Conservation (phyloP, 37 sponge, comb jelly and placozoan species). For the Eunapius fragilis region DNA sequence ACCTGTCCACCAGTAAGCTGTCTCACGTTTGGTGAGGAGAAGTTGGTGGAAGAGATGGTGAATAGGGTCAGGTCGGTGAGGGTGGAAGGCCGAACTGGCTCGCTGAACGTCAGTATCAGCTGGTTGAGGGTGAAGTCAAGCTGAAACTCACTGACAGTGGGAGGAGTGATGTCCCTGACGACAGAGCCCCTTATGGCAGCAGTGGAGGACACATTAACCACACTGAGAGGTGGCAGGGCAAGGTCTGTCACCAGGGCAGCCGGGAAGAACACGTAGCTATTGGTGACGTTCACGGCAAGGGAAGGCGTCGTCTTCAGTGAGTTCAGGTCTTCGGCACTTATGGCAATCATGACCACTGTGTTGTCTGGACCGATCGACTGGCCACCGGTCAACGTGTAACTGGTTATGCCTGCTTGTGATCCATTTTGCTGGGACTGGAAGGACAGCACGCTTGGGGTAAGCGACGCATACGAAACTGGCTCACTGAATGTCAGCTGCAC, state of each 20-base stretch:
- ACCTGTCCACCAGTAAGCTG: constrained; percentile 67
- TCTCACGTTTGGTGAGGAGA: background rate
- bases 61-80: constrained; percentile 65
- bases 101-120: constrained; percentile 80
- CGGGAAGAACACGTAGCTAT: constrained; percentile 70
- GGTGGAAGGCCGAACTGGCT: constrained; percentile 76
- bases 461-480: constrained; percentile 59
- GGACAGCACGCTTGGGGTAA: constrained; percentile 33
- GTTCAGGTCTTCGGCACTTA: constrained; percentile 61
- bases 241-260: constrained; percentile 54
- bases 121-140: constrained; percentile 69
- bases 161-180: constrained; percentile 59
- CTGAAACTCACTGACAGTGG: constrained; percentile 63
- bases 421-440: constrained; percentile 55
- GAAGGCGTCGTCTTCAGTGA: constrained; percentile 63
- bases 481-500: constrained; percentile 79
- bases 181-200: constrained; percentile 43
- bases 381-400: constrained; percentile 71
- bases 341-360: constrained; percentile 21
- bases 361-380: constrained; percentile 14
- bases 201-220: constrained; percentile 17
- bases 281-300: constrained; percentile 51
- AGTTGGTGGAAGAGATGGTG: constrained; percentile 41
- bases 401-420: background rate
- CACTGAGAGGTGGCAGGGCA: constrained; percentile 52